Percentiles rank a stretch among this genome's conserved stretches.
Conservation (phyloP, 2,888 invertebrate genomes). For the Leucania comma region DNA sequence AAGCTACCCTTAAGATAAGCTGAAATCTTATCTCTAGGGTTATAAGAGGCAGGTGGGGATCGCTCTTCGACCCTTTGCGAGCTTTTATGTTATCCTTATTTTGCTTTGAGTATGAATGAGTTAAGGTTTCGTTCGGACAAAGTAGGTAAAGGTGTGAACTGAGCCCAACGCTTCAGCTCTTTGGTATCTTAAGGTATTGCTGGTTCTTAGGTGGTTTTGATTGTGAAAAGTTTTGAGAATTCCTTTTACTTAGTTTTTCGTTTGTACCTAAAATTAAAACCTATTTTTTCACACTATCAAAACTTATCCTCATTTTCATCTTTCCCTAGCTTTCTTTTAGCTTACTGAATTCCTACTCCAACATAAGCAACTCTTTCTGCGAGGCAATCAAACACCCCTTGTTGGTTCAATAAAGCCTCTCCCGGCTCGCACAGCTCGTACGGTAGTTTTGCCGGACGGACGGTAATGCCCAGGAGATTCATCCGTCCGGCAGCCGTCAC, state of each 20-base stretch:
- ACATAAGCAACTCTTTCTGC: conserved; percentile 50
- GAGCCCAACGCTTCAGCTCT: background rate
- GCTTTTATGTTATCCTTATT: conserved; percentile 57
- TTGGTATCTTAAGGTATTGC: background rate
- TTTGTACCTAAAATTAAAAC: too few relatives aligned
- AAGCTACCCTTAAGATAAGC: conserved; percentile 59
- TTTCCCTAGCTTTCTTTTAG: background rate
- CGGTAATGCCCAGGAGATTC: conserved; percentile 57
- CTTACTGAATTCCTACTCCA: conserved; percentile 30
- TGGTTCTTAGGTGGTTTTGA: background rate
- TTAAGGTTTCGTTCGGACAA: background rate
- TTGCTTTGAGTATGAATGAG: conserved; percentile 42
- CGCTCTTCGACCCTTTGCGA: conserved; percentile 52
- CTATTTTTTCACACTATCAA: too few relatives aligned
- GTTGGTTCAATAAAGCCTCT: conserved; percentile 59
- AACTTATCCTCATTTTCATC: too few relatives aligned
- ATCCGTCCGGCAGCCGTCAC: conserved; percentile 49
- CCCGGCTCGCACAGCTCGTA: conserved; percentile 3
- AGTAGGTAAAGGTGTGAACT: background rate
- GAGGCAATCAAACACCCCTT: conserved; percentile 57
- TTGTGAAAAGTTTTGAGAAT: too few relatives aligned
- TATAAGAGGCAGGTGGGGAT: conserved; percentile 56
- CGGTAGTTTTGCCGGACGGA: conserved; percentile 24
- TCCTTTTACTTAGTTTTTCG: too few relatives aligned
- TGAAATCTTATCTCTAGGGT: conserved; percentile 61